A percentile compares a stretch with the other conserved stretches of the same genome.
These are phyloP conservation scores for Rattus rattus DNA, from an alignment of 2,113 vertebrate genomes.

Conservation along the genomic window DNA sequence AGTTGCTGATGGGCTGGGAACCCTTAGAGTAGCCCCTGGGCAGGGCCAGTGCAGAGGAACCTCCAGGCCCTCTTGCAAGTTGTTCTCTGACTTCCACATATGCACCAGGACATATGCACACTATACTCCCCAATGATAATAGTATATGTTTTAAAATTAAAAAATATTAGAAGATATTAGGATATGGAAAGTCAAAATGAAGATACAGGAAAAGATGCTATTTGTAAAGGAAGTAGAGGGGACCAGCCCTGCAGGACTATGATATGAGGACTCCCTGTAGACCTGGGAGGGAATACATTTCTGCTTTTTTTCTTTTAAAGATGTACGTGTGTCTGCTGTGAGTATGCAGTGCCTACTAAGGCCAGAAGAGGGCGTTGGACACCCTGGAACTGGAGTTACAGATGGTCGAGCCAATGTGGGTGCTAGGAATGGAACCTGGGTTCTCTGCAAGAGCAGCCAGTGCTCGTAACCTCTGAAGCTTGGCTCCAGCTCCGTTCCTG, in stretches of 20 bases:
- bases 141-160: neutral
- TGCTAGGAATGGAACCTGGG: neutral
- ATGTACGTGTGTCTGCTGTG: neutral
- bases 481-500: neutral
- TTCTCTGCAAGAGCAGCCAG: neutral
- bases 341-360: neutral
- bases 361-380: neutral
- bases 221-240: neutral
- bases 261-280: neutral
- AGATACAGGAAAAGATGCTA: neutral
- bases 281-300: neutral
- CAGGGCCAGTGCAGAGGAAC: neutral
- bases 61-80: neutral
- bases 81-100: neutral
- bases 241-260: neutral
- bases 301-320: neutral
- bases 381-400: neutral
- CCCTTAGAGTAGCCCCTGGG: neutral
- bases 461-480: neutral
- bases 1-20: neutral
- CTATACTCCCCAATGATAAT: neutral
- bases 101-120: neutral
- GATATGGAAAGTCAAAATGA: neutral
- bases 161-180: neutral
- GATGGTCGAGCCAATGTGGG: neutral